A percentile compares a stretch with the other conserved stretches of the same genome.
Evolutionary conservation across 2,113 vertebrate species (phyloP).

Genomic region (Balaeniceps rex): DNA sequence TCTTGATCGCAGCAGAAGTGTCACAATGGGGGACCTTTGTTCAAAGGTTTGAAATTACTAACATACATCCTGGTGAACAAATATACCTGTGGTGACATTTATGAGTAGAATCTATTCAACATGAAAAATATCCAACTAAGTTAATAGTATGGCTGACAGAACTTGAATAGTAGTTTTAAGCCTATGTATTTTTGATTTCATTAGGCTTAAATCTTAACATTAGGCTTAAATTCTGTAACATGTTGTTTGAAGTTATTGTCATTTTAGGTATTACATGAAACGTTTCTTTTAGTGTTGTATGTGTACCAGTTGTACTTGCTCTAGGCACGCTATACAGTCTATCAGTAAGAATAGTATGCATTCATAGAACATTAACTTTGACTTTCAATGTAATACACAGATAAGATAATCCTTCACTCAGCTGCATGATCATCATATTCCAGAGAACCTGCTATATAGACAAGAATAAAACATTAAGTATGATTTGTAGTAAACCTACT

Average conservation of each 20-base stretch:
- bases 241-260: not conserved
- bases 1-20: not conserved
- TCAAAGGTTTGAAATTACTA: slow-evolving; percentile 44
- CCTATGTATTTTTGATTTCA: slow-evolving; percentile 9
- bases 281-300: not conserved
- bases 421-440: not conserved
- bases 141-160: slow-evolving; percentile 21
- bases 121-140: slow-evolving; percentile 5
- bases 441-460: not conserved
- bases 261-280: not conserved
- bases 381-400: not conserved
- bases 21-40: not conserved
- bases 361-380: not conserved
- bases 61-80: not conserved
- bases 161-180: not conserved
- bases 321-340: not conserved
- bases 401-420: not conserved
- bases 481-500: not conserved
- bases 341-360: not conserved
- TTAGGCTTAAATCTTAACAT: slow-evolving; percentile 31
- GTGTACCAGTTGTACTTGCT: not conserved
- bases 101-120: slow-evolving; percentile 4
- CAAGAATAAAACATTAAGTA: not conserved
- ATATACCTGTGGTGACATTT: slow-evolving; percentile 40
- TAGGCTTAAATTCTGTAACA: slow-evolving; percentile 4